These are phyloP conservation scores for Berghia stephanieae DNA, from an alignment of 1,140 invertebrate genomes.

Conservation along the genomic window DNA sequence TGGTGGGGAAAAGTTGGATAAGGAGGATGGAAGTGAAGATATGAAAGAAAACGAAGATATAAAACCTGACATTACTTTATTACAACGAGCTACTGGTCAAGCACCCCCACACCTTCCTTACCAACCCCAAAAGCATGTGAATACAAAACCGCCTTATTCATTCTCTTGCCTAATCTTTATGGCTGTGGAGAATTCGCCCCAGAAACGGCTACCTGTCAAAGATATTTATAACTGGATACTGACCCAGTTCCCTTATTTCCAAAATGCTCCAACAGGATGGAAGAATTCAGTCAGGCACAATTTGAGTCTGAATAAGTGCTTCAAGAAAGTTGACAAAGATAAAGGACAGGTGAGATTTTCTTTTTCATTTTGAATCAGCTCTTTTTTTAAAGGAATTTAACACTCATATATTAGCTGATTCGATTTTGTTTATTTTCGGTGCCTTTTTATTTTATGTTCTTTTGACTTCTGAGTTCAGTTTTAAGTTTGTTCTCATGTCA, in stretches of 20 bases:
- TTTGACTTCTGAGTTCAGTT: neutral
- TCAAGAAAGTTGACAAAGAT: slow-evolving; percentile 70
- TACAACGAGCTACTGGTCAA: slow-evolving; percentile 42
- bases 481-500: neutral
- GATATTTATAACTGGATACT: slow-evolving; percentile 68
- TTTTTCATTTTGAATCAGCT: neutral
- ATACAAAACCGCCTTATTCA: slow-evolving; percentile 92
- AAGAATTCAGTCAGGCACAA: slow-evolving; percentile 73
- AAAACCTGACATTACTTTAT: slow-evolving; percentile 35
- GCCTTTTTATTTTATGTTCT: neutral
- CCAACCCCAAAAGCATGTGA: slow-evolving; percentile 77
- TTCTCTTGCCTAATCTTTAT: slow-evolving; percentile 97
- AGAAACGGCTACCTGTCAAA: slow-evolving; percentile 90
- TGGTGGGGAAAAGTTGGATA: slow-evolving; percentile 48
- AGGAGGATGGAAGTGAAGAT: slow-evolving; percentile 40
- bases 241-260: slow-evolving; percentile 66
- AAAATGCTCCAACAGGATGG: slow-evolving; percentile 69
- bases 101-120: slow-evolving; percentile 64
- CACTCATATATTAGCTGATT: neutral
- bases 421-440: neutral
- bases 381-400: no score
- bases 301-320: slow-evolving; percentile 71
- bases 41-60: slow-evolving; percentile 52
- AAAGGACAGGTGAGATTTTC: slow-evolving; percentile 72
- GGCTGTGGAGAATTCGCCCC: slow-evolving; percentile 91